A percentile compares a stretch with the other conserved stretches of the same genome.
These are phyloP conservation scores for Ennomos erosarius DNA, from an alignment of 2,888 invertebrate genomes.

Conservation along the genomic window DNA sequence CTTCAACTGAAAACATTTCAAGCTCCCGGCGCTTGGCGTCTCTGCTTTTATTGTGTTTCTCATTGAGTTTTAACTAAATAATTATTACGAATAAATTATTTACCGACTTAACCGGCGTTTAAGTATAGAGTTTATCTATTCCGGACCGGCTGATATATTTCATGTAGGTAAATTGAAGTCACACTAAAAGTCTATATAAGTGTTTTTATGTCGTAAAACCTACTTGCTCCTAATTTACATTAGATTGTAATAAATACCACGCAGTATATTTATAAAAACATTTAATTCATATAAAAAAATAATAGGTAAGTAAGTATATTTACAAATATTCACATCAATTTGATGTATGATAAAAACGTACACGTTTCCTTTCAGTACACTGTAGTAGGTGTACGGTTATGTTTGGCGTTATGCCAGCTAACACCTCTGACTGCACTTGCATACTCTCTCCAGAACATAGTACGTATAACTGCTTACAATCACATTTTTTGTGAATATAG, in stretches of 20 bases:
- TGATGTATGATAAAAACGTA: conserved; percentile 72
- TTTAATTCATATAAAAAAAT: conserved; percentile 76
- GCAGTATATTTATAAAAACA: conserved; percentile 60
- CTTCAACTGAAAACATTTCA: conserved; percentile 24
- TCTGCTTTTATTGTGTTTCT: conserved; percentile 2
- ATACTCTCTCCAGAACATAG: conserved; percentile 35
- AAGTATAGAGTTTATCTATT: too few species aligned
- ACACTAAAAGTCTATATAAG: too few species aligned
- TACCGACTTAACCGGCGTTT: too few species aligned
- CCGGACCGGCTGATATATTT: too few species aligned
- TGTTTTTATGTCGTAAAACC: too few species aligned
- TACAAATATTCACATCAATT: conserved; percentile 83
- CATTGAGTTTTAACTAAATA: too few species aligned
- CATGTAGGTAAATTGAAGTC: too few species aligned
- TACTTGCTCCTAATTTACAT: too few species aligned
- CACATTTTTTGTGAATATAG: too few species aligned
- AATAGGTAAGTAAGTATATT: conserved; percentile 66
- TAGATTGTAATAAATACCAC: conserved; percentile 6
- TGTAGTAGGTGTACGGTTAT: conserved; percentile 58
- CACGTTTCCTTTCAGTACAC: too few species aligned
- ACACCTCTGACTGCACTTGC: conserved; percentile 43
- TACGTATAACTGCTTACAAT: too few species aligned
- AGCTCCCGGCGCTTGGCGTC: conserved; percentile 22
- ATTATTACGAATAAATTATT: too few species aligned
- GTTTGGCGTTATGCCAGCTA: conserved; percentile 60